phyloP scores from a whole-genome alignment of 2,797 vertebrate species.

The Pangasius larnaudii region DNA sequence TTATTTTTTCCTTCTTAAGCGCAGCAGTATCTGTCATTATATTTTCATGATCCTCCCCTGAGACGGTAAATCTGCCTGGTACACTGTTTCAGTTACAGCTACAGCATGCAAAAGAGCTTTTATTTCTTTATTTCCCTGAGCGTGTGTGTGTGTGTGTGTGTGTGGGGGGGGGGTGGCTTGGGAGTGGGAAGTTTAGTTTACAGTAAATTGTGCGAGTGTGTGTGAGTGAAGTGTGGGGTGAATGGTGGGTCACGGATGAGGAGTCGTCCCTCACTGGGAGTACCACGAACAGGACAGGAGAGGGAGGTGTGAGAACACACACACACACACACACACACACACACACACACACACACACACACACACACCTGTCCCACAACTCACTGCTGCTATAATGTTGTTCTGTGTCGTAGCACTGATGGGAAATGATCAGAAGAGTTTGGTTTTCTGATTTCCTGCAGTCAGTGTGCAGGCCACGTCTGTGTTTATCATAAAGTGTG shows the following conservation, averaged over 20 bases:
- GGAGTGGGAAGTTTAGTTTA: too few relatives aligned
- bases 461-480: neutral
- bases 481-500: constrained; percentile 12
- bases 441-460: neutral
- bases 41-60: constrained; percentile 43
- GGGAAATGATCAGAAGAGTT: neutral
- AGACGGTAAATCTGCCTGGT: constrained; percentile 14
- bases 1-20: constrained; percentile 14
- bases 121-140: constrained; percentile 39
- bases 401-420: neutral
- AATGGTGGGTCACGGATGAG: constrained; percentile 69
- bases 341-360: constrained; percentile 17
- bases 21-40: constrained; percentile 22
- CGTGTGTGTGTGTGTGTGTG: constrained; percentile 18
- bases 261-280: constrained; percentile 66
- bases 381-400: neutral
- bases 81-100: constrained; percentile 33
- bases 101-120: constrained; percentile 60
- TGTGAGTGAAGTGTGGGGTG: constrained; percentile 64
- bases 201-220: too few relatives aligned
- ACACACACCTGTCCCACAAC: neutral
- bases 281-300: constrained; percentile 57
- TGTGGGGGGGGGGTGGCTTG: neutral
- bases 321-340: constrained; percentile 13
- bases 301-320: constrained; percentile 25